A percentile compares a stretch with the other conserved stretches of the same genome.
Conservation (phyloP, 2,797 vertebrate genomes). For the Thaleichthys pacificus region DNA sequence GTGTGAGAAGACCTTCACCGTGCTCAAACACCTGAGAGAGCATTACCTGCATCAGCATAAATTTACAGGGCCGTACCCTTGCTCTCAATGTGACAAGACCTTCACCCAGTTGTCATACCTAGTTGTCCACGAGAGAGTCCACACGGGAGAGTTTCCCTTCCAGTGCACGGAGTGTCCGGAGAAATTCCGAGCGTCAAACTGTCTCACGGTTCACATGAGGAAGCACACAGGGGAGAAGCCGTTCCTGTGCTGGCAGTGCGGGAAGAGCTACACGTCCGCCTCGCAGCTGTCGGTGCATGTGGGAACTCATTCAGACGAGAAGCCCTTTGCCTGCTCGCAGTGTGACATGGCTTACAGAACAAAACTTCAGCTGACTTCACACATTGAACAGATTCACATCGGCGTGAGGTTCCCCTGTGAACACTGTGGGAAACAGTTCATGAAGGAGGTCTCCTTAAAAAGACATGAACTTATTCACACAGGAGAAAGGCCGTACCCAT, state of each 20-base stretch:
- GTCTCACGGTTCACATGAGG: conserved; percentile 68
- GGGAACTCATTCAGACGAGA: conserved; percentile 71
- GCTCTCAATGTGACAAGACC: conserved; percentile 62
- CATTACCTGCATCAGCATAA: conserved; percentile 72
- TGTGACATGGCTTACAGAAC: conserved; percentile 69
- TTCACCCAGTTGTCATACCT: conserved; percentile 73
- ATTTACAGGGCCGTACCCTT: conserved; percentile 67
- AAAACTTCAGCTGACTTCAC: conserved; percentile 70
- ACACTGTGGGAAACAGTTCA: conserved; percentile 71
- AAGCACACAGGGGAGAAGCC: conserved; percentile 75
- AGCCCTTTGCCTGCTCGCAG: conserved; percentile 64
- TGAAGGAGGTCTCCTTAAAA: conserved; percentile 73
- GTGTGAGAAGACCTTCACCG: conserved; percentile 68
- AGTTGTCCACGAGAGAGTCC: conserved; percentile 70
- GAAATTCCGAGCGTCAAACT: conserved; percentile 72
- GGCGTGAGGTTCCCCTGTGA: conserved; percentile 69
- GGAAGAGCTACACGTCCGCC: conserved; percentile 72
- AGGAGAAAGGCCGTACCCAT: conserved; percentile 68
- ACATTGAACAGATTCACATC: conserved; percentile 71
- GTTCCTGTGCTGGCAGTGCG: conserved; percentile 75
- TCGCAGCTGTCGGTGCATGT: conserved; percentile 74
- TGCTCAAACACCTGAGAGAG: conserved; percentile 66
- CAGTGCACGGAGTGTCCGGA: conserved; percentile 60
- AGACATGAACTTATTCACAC: conserved; percentile 73
- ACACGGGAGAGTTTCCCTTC: conserved; percentile 73